These are phyloP conservation scores for Epistrophe eligans DNA, from an alignment of 2,888 invertebrate genomes.

Conservation along the genomic window DNA sequence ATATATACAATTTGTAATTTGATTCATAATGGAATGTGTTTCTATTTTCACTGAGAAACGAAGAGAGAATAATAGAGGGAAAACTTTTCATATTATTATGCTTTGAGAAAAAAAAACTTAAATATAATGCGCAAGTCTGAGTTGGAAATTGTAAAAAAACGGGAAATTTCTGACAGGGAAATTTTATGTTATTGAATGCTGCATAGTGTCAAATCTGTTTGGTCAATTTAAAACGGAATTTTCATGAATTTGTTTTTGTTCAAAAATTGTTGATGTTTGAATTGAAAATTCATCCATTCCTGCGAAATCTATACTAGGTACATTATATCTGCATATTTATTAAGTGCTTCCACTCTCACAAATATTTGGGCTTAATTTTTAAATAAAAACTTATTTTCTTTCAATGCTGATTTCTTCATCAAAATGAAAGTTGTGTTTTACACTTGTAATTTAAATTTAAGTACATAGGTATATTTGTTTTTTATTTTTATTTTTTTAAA, in stretches of 20 bases:
- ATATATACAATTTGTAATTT: slow-evolving; percentile 30
- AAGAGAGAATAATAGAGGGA: slow-evolving; percentile 19
- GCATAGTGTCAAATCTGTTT: background rate
- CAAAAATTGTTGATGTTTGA: background rate
- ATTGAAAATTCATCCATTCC: too few relatives aligned
- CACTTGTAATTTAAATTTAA: too few relatives aligned
- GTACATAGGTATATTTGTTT: too few relatives aligned
- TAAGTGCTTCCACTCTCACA: too few relatives aligned
- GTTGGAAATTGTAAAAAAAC: background rate
- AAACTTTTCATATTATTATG: background rate
- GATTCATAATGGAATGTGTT: background rate
- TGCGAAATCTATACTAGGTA: too few relatives aligned
- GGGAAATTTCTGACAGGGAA: slow-evolving; percentile 30
- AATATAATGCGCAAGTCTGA: slow-evolving; percentile 42
- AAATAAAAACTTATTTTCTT: too few relatives aligned
- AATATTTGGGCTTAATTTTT: too few relatives aligned
- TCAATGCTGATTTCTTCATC: too few relatives aligned
- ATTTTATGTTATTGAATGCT: slow-evolving; percentile 7
- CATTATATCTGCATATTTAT: too few relatives aligned
- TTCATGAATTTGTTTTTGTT: background rate
- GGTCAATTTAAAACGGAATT: background rate
- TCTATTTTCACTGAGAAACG: background rate
- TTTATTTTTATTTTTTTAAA: too few relatives aligned
- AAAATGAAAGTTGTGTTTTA: too few relatives aligned
- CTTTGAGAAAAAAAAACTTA: background rate